Evolutionary conservation across 2,113 vertebrate genomes (phyloP), one percentile per base, ranked within the genome.

Genomic region (Cyprinodon variegatus): DNA sequence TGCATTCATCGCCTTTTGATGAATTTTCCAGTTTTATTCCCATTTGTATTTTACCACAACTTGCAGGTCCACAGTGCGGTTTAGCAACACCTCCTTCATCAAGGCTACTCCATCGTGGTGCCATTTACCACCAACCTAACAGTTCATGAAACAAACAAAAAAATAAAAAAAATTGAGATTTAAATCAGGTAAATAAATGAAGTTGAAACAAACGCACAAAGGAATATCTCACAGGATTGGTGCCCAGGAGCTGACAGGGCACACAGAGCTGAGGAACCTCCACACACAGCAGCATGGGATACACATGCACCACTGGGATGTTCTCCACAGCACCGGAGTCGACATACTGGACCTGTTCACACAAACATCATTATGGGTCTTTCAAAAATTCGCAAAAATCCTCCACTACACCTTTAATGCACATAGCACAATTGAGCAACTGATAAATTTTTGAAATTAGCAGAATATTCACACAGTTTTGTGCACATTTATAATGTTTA

Each of bases 241-340:
- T 90, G 76, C 93, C 91, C 85, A 93, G 88, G 59, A 99, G 95
- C 74, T 96, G 92, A 88, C 96, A 98, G 0, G 96, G 95, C 53
- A 98, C 88, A 82, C 95, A 97, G 71, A 98, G 96, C 4, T 96
- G 95, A 72, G 97, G 95, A 76, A 93, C 90, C 41, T 91, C 89
- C 1, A 93, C 92, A 89, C 95, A 96, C 10, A 96, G 88, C 13
- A 96, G 91, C 72, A 88, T 89, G 20, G 98, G 97, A 65, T 96
- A 96, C 50, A 97, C 93, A 61, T 98, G 96, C 78, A 96, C 96
- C 53, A 93, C 94, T 9, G 95, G 96, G 86, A 99, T 96, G 88
- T 90, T 96, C 90, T 99, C 97, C 61, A 93, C 90, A 60, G 89
- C 90, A 8, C 98, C 98, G 41, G 46, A 93, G 89, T 99, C 97